A percentile compares a stretch with the other conserved stretches of the same genome.
Conservation (phyloP, 2,113 vertebrate species). For the Eptesicus fuscus region DNA sequence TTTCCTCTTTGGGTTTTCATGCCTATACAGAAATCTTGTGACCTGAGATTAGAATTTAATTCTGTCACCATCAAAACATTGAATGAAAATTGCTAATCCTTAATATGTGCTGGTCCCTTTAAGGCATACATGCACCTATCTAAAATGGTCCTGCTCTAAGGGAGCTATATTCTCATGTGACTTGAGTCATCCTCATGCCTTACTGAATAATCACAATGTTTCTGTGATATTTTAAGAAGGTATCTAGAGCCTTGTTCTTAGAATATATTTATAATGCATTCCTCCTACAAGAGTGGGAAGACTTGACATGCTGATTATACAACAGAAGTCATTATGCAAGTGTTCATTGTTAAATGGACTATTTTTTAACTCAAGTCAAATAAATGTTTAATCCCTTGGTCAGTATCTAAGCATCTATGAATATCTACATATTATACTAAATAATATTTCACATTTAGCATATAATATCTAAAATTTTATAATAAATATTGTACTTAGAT, state of each 20-base stretch:
- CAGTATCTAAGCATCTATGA: neutral
- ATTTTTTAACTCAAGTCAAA: conserved; percentile 2
- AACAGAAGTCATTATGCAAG: conserved; percentile 53
- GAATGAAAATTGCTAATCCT: neutral
- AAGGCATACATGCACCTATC: neutral
- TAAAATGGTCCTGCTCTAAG: neutral
- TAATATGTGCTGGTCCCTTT: neutral
- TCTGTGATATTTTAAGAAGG: conserved; percentile 32
- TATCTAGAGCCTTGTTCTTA: conserved; percentile 30
- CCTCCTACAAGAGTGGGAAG: conserved; percentile 42
- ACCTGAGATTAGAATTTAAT: neutral
- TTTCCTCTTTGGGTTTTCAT: neutral
- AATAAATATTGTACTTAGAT: neutral
- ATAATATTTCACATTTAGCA: neutral
- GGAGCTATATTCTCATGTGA: neutral
- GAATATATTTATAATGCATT: conserved; percentile 50
- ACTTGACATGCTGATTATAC: conserved; percentile 30
- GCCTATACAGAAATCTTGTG: neutral
- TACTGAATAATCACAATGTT: conserved; percentile 24
- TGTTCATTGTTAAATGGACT: conserved; percentile 50
- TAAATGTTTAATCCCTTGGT: neutral
- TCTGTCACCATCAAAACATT: neutral
- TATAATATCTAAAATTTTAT: conserved; percentile 1
- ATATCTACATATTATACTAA: neutral
- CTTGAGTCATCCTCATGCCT: neutral